A percentile compares a stretch with the other conserved stretches of the same genome.
phyloP scores from a whole-genome alignment of 2,888 invertebrate species.

The Mesochorus sp. region DNA sequence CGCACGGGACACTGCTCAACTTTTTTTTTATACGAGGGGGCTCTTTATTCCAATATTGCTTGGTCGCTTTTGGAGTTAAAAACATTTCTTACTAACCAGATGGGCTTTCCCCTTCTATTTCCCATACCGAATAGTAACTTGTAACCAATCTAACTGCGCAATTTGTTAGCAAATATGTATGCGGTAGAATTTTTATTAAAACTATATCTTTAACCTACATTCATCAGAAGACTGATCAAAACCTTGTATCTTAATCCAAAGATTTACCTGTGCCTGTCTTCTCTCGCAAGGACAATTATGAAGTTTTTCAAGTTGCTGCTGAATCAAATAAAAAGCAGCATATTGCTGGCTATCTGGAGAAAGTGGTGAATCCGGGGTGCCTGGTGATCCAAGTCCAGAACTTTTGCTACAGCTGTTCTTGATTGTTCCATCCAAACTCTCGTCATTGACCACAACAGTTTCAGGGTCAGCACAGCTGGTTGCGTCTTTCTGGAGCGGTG shows the following conservation, averaged over 20 bases:
- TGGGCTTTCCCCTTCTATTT: too few relatives aligned
- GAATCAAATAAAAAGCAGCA: constrained; percentile 75
- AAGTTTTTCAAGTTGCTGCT: constrained; percentile 73
- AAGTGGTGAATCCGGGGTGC: constrained; percentile 73
- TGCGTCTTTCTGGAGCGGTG: constrained; percentile 69
- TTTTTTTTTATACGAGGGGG: constrained; percentile 36
- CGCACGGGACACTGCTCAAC: constrained; percentile 1
- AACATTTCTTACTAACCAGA: neutral
- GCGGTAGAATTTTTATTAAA: neutral
- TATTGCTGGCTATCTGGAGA: constrained; percentile 76
- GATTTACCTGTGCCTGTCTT: constrained; percentile 78
- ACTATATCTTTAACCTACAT: too few relatives aligned
- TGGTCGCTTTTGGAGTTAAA: neutral
- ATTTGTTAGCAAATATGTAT: too few relatives aligned
- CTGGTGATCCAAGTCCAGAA: constrained; percentile 75
- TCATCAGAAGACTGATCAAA: too few relatives aligned
- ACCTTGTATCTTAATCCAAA: neutral
- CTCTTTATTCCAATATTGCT: neutral
- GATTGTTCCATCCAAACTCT: constrained; percentile 42
- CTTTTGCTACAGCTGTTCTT: constrained; percentile 72
- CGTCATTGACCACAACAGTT: constrained; percentile 19
- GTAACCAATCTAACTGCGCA: too few relatives aligned
- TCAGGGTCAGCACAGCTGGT: constrained; percentile 38
- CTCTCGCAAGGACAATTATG: constrained; percentile 76
- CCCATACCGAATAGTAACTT: too few relatives aligned